Base-by-base conservation (phyloP, 2,113 vertebrate genomes). In the Zeus faber region DNA sequence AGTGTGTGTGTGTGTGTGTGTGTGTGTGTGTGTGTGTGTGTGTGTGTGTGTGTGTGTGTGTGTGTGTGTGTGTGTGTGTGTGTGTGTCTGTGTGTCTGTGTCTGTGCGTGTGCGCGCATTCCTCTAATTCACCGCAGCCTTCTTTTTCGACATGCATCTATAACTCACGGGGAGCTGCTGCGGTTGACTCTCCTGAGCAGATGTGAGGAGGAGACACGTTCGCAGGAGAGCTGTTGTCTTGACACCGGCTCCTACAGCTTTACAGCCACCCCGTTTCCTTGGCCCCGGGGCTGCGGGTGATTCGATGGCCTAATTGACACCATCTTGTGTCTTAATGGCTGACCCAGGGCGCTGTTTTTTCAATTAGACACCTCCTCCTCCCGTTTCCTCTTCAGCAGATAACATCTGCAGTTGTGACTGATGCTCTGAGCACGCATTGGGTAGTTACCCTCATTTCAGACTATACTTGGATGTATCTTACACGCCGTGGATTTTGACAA, bases 251-350 rank as follows among this genome's bases (percentile, higher is more conserved):
- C 67, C 70, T 65, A 61, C 63, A 72, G 74, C 63, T 73, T 80
- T 68, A 70, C 56, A 71, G 68, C 46, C 48, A 44, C 8, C 64
- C 65, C 46, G 50, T 61, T 54, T 62, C 27, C 46, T 40, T 16
- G 47, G 33, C 71, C 65, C 62, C 58, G 72, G 37, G 48, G 64
- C 66, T 82, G 55, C n/a, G 46, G 39, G 74, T 72, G 71, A 73
- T 85, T 85, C 73, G 74, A 82, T 75, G 77, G 74, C 66, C 80
- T 86, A 86, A 83, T 86, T 87, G 87, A 84, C 81, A 85, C 79
- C 65, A 78, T 77, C 77, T 70, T 86, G 73, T 79, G 67, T 37
- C 54, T 51, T 84, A 85, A 88, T 88, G 63, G 76, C 53, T 80
- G 71, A 87, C 81, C 83, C 57, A 67, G 67, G 81, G 84, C 81